phyloP scores from a whole-genome alignment of 2,797 vertebrate genomes.

The Pseudochirops cupreus region DNA sequence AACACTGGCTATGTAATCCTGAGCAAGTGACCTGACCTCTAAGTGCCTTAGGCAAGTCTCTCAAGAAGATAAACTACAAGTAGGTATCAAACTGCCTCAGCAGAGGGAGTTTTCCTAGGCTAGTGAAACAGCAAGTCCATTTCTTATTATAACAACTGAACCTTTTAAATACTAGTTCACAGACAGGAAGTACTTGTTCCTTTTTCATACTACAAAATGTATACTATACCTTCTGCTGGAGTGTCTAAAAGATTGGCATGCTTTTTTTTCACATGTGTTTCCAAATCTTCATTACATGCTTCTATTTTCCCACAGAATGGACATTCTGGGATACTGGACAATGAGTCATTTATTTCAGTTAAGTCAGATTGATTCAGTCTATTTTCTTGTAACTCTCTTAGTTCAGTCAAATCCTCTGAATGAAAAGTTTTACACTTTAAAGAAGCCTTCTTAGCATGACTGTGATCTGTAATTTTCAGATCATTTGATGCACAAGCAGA shows the following conservation, averaged over 20 bases:
- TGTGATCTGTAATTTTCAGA: slow-evolving; percentile 50
- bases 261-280: slow-evolving; percentile 81
- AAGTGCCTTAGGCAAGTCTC: neutral
- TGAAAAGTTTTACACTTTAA: slow-evolving; percentile 64
- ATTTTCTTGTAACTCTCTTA: slow-evolving; percentile 55
- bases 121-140: neutral
- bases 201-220: slow-evolving; percentile 29
- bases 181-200: neutral
- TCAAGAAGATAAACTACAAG: neutral
- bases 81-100: neutral
- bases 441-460: slow-evolving; percentile 35
- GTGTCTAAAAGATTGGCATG: slow-evolving; percentile 80
- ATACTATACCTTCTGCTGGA: slow-evolving; percentile 83
- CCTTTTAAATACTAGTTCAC: neutral
- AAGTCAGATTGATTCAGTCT: slow-evolving; percentile 51
- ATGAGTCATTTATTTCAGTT: slow-evolving; percentile 59
- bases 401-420: slow-evolving; percentile 64
- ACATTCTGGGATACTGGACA: slow-evolving; percentile 68
- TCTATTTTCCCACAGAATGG: slow-evolving; percentile 80
- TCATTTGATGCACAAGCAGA: slow-evolving; percentile 68
- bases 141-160: neutral
- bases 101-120: neutral
- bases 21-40: too few relatives aligned
- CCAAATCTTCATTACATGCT: slow-evolving; percentile 71
- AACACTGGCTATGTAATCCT: neutral